Base-by-base conservation (phyloP, 1,140 invertebrate genomes). In the Caenorhabditis inopinata region DNA sequence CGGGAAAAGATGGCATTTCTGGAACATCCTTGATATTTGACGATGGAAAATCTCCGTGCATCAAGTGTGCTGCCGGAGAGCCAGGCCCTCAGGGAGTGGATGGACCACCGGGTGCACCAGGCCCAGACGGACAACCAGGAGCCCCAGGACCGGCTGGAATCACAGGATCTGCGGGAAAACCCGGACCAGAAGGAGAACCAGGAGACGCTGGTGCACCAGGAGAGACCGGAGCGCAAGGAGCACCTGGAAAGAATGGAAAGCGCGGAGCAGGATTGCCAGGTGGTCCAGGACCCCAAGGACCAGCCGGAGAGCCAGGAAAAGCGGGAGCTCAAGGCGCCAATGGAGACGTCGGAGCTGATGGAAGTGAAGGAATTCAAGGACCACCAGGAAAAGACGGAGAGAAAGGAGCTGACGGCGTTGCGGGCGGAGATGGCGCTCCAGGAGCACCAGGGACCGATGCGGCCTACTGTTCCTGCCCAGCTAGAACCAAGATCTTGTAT, bases 201-300 rank as follows among this genome's bases (percentile, higher is more conserved):
- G 82, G 82, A 51, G 38, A 48, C 29, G 53, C 78, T 42, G 82
- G 82, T 80, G 23, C 76, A 47, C 3, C 81, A 25, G 82, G 82
- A 38, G 75, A 75, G n/a, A n/a, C 47, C 4, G 82, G 82, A 38
- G 23, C 74, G 42, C 49, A 58, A 62, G 84, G 84, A 76, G 35
- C 73, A 53, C 48, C 75, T 38, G 80, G 82, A 46, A 29, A 73
- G 21, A 21, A 42, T 74, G 76, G 68, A 53, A 49, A 58, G 11
- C 53, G 74, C 14, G 79, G 76, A 47, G 79, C 27, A 48, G 82
- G 32, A 76, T 1, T 27, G 11, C 48, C 74, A 38, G 76, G 68
- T 53, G 12, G 42, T 12, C 68, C 58, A 25, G 76, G 68, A 79
- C 35, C 42, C 5, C 58, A 12, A 18, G 79, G 79, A 68, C 58